These are phyloP conservation scores for Fregata magnificens DNA, from an alignment of 2,113 vertebrate species.

Conservation along the genomic window DNA sequence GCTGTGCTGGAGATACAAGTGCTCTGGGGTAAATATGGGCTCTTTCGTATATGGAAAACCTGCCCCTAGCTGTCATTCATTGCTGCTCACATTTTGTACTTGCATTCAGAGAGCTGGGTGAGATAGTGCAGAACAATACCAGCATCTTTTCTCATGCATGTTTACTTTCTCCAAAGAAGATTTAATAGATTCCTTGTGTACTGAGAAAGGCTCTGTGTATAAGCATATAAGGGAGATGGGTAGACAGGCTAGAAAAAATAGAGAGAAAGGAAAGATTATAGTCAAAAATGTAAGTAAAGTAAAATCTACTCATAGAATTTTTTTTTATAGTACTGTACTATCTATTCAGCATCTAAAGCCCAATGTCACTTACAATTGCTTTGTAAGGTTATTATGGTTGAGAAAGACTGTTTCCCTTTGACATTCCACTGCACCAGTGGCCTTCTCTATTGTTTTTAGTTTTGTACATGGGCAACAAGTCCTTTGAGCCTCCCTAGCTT, in stretches of 20 bases:
- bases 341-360: background rate
- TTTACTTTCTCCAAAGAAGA: background rate
- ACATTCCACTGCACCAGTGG: background rate
- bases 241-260: background rate
- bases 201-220: background rate
- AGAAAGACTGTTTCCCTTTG: background rate
- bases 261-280: background rate
- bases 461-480: background rate
- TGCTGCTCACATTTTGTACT: background rate
- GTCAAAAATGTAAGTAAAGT: background rate
- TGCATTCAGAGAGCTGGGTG: background rate
- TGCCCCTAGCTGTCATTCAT: background rate
- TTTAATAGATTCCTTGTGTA: background rate
- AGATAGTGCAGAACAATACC: background rate
- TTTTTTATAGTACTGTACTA: background rate
- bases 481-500: background rate
- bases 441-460: background rate
- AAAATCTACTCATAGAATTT: background rate
- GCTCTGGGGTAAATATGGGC: background rate
- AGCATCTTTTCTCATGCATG: background rate
- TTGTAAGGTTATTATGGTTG: background rate
- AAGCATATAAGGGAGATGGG: background rate
- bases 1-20: background rate
- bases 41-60: background rate
- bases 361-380: background rate